A percentile compares a stretch with the other conserved stretches of the same genome.
phyloP scores from a whole-genome alignment of 2,888 invertebrate species.

The Gastracanthus pulcherrimus region DNA sequence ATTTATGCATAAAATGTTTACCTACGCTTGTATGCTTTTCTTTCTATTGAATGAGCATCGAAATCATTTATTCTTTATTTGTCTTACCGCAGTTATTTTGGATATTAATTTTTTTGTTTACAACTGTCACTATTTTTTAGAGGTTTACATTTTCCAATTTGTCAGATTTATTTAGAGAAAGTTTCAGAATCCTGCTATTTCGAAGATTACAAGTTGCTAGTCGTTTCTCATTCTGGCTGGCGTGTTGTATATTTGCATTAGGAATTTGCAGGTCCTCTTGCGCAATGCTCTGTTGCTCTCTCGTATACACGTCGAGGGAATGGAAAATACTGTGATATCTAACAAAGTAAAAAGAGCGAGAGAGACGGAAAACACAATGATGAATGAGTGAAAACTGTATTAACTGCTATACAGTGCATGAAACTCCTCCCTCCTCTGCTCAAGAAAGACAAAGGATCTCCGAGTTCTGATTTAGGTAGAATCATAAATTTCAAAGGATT shows the following conservation, averaged over 20 bases:
- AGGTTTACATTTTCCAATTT: too few species aligned
- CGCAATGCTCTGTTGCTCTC: not conserved
- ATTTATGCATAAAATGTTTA: not conserved
- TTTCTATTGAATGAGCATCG: not conserved
- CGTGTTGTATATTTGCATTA: constrained; percentile 40
- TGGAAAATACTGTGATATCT: constrained; percentile 14
- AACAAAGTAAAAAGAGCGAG: not conserved
- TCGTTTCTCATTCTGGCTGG: constrained; percentile 52
- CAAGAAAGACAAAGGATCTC: constrained; percentile 51
- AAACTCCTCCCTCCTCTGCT: constrained; percentile 34
- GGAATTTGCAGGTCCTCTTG: constrained; percentile 13
- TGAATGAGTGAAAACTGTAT: constrained; percentile 54
- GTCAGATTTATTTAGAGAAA: not conserved
- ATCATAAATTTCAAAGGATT: constrained; percentile 55
- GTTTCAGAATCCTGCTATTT: not conserved
- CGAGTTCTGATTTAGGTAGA: constrained; percentile 54
- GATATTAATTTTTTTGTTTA: too few species aligned
- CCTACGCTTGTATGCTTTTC: not conserved
- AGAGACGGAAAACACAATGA: constrained; percentile 31
- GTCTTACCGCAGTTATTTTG: not conserved
- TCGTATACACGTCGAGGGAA: not conserved
- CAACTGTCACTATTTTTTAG: too few species aligned
- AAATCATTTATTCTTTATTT: not conserved
- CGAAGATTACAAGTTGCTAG: not conserved
- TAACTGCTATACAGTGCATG: constrained; percentile 46